Evolutionary conservation across 2,797 vertebrate genomes (phyloP), one percentile per base, ranked within the genome.

Genomic region (Numenius phaeopus): DNA sequence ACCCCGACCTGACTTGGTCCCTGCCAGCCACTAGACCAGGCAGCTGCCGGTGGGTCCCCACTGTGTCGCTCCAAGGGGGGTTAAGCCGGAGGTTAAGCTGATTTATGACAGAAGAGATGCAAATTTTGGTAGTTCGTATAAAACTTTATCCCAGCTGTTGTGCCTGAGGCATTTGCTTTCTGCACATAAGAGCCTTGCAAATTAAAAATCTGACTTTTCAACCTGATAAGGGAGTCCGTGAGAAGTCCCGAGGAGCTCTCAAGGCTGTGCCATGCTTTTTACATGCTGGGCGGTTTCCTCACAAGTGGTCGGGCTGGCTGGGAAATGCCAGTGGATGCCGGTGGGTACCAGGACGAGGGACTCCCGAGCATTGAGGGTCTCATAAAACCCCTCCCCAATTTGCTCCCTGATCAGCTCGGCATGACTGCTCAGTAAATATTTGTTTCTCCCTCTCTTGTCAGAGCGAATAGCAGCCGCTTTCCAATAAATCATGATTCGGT

Each of bases 381-480:
- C 2, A 1, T 19, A 8, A 84, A 71, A 17, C 17, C 47, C 69
- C 2, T 47, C 66, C 67, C 59, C 75, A 17, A 0, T 6, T 15
- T 49, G 34, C 80, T 52, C 34, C 76, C 55, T 0, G 2, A 11
- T 8, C 47, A 27, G 71, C 72, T 72, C 23, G 2, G 47, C 4
- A 0, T 1, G 32, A 18, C 2, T 0, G 0, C 64, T n/a, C 18
- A 1, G 54, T 24, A 29, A 52, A 50, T 19, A 22, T 32, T 71
- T 61, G 64, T 58, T 91, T 40, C 19, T 24, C 47, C 40, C 52
- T 23, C 34, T 7, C 17, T 22, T 44, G 26, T 34, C 55, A 24
- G 69, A 37, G 65, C 0, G 1, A 59, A 67, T 4, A 65, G 94
- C 83, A 87, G 73, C 83, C 78, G 79, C 73, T 40, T 24, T 47